These are phyloP conservation scores for Elmis aenea DNA, from an alignment of 2,888 invertebrate genomes.

Conservation along the genomic window DNA sequence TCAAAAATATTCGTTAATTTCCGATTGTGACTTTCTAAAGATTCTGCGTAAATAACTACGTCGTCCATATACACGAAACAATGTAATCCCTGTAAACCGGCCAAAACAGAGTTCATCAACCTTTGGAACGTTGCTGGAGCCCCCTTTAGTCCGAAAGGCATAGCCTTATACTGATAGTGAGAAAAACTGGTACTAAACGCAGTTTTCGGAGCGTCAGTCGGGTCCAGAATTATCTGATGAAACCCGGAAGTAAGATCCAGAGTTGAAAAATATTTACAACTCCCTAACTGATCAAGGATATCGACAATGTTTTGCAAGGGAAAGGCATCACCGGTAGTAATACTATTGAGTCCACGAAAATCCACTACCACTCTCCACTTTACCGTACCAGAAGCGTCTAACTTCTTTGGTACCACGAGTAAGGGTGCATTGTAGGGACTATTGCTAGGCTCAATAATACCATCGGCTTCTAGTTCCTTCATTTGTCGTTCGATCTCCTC, in stretches of 20 bases:
- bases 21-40: too few relatives aligned
- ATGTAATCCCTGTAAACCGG: too few relatives aligned
- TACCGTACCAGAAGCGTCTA: conserved; percentile 18
- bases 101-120: too few relatives aligned
- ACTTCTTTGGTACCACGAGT: conserved; percentile 35
- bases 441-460: conserved; percentile 25
- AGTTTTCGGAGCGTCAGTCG: too few relatives aligned
- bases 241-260: conserved; percentile 18
- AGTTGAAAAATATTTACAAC: conserved; percentile 17
- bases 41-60: too few relatives aligned
- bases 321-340: conserved; percentile 28
- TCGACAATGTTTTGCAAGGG: conserved; percentile 27
- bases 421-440: conserved; percentile 33
- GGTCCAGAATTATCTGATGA: too few relatives aligned
- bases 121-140: too few relatives aligned
- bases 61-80: too few relatives aligned
- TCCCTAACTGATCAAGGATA: conserved; percentile 28
- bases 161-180: too few relatives aligned
- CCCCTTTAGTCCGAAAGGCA: too few relatives aligned
- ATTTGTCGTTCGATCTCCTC: conserved; percentile 1
- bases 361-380: conserved; percentile 29
- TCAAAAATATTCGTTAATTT: too few relatives aligned
- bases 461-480: conserved; percentile 16
- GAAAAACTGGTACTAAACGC: too few relatives aligned
- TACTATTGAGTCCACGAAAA: conserved; percentile 28